Percentiles rank a stretch among this genome's conserved stretches.
These are phyloP conservation scores for Nineta flava DNA, from an alignment of 2,888 invertebrate species.

Conservation along the genomic window DNA sequence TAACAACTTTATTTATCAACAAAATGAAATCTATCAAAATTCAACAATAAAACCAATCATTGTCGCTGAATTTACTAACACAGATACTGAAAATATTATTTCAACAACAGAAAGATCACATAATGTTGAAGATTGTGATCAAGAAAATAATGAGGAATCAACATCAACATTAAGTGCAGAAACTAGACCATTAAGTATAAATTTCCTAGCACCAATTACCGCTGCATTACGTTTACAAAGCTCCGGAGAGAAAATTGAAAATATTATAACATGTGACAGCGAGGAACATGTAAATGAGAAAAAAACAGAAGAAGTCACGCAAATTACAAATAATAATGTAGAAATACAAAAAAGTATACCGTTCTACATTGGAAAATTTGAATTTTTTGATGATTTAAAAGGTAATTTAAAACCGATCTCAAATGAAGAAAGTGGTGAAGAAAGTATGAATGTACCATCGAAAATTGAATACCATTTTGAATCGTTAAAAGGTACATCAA, in stretches of 20 bases:
- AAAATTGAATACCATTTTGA: slow-evolving; percentile 26
- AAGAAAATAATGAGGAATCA: slow-evolving; percentile 16
- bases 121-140: slow-evolving; percentile 16
- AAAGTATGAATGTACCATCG: slow-evolving; percentile 15
- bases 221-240: slow-evolving; percentile 39
- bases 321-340: slow-evolving; percentile 29
- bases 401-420: slow-evolving; percentile 24
- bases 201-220: slow-evolving; percentile 41
- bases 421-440: slow-evolving; percentile 16
- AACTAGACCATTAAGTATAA: slow-evolving; percentile 36
- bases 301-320: slow-evolving; percentile 8
- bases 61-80: slow-evolving; percentile 20
- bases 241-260: slow-evolving; percentile 20
- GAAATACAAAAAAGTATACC: slow-evolving; percentile 50
- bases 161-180: slow-evolving; percentile 30
- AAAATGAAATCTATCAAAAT: neutral
- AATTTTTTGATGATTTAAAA: slow-evolving; percentile 27
- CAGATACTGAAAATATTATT: slow-evolving; percentile 7
- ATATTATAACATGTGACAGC: slow-evolving; percentile 20
- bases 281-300: slow-evolving; percentile 25
- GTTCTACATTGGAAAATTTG: slow-evolving; percentile 30
- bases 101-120: slow-evolving; percentile 18
- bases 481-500: slow-evolving; percentile 22
- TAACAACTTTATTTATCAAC: neutral
- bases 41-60: slow-evolving; percentile 22